Conservation (phyloP, 2,888 invertebrate species). For the Carcina quercana region DNA sequence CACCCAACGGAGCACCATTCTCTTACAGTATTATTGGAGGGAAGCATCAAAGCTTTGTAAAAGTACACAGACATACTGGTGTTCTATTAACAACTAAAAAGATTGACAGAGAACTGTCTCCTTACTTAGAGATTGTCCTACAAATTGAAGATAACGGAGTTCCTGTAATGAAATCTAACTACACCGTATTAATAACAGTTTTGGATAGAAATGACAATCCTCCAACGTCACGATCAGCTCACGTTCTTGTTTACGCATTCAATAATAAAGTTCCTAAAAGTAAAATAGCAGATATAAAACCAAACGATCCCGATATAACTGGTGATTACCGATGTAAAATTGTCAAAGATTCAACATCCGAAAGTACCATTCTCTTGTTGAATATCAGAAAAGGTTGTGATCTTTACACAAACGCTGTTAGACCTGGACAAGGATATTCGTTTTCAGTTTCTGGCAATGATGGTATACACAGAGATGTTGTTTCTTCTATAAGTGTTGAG, state of each 20-base stretch:
- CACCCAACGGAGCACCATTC: slow-evolving; percentile 94
- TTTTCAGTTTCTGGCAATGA: slow-evolving; percentile 91
- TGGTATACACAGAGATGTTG: slow-evolving; percentile 89
- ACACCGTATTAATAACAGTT: slow-evolving; percentile 83
- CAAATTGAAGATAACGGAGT: slow-evolving; percentile 92
- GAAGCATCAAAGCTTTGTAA: slow-evolving; percentile 83
- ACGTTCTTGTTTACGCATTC: slow-evolving; percentile 84
- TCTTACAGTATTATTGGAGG: slow-evolving; percentile 87
- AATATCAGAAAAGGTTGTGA: slow-evolving; percentile 86
- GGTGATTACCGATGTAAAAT: slow-evolving; percentile 93
- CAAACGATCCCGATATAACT: slow-evolving; percentile 92
- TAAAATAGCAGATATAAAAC: slow-evolving; percentile 93
- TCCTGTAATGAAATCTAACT: slow-evolving; percentile 88
- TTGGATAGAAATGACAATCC: slow-evolving; percentile 94
- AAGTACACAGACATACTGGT: slow-evolving; percentile 86
- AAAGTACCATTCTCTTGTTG: slow-evolving; percentile 74
- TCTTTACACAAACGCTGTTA: slow-evolving; percentile 82
- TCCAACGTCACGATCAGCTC: slow-evolving; percentile 87
- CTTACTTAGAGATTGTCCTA: slow-evolving; percentile 82
- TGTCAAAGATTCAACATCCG: slow-evolving; percentile 77
- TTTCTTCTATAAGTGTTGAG: slow-evolving; percentile 89
- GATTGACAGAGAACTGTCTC: slow-evolving; percentile 88
- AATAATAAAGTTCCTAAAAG: slow-evolving; percentile 84
- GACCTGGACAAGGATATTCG: slow-evolving; percentile 82
- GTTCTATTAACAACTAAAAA: slow-evolving; percentile 84